Conservation (phyloP, 2,888 invertebrate species). For the Zygaena filipendulae region DNA sequence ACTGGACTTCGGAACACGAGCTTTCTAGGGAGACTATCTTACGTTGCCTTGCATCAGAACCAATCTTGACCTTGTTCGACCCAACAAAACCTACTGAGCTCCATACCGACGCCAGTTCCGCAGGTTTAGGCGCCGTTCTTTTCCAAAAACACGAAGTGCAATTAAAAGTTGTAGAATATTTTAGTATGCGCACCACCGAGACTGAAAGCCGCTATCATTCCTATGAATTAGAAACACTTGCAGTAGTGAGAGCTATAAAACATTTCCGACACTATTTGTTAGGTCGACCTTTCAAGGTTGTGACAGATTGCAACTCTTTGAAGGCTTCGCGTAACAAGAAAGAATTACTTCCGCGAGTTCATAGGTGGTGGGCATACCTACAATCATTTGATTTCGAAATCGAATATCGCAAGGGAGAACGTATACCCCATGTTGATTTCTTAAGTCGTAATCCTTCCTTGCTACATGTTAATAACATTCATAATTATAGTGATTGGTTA, state of each 20-base stretch:
- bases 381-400: conserved; percentile 21
- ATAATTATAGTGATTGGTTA: conserved; percentile 11
- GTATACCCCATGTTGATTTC: conserved; percentile 14
- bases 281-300: conserved; percentile 16
- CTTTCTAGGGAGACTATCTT: conserved; percentile 9
- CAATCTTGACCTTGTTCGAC: conserved; percentile 15
- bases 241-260: conserved; percentile 20
- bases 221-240: conserved; percentile 19
- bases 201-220: conserved; percentile 18
- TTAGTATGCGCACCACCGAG: conserved; percentile 16
- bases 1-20: conserved; percentile 12
- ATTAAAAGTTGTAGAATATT: conserved; percentile 13
- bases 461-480: too few relatives aligned
- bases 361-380: conserved; percentile 24
- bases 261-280: conserved; percentile 23
- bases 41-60: conserved; percentile 10
- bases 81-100: conserved; percentile 5
- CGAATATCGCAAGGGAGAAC: conserved; percentile 16
- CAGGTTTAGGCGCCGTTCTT: conserved; percentile 18
- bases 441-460: conserved; percentile 15
- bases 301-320: conserved; percentile 23
- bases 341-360: conserved; percentile 21
- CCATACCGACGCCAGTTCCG: conserved; percentile 19
- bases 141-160: conserved; percentile 9
- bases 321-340: conserved; percentile 23